Evolutionary conservation across 2,797 vertebrate genomes (phyloP).

Genomic region (Melanogrammus aeglefinus): DNA sequence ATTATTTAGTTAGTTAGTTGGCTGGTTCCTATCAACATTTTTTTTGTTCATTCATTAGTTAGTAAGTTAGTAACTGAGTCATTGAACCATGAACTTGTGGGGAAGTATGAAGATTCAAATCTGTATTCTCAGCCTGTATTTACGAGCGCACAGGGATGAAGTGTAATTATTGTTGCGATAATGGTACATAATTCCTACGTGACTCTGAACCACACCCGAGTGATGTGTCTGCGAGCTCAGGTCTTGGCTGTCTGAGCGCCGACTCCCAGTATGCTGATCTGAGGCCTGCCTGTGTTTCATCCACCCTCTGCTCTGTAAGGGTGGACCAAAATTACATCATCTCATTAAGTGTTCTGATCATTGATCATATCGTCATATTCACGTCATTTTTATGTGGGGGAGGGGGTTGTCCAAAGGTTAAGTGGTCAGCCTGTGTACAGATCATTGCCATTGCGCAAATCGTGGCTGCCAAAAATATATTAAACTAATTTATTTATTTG

Average conservation of each 20-base stretch:
- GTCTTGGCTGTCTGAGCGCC: constrained; percentile 16
- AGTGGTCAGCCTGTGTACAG: background rate
- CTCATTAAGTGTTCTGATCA: too few relatives aligned
- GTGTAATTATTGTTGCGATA: constrained; percentile 17
- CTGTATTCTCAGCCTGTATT: background rate
- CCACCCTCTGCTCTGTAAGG: background rate
- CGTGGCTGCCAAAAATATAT: background rate
- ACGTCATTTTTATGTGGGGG: background rate
- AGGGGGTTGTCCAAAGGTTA: background rate
- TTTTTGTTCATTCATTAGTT: background rate
- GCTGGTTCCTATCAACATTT: background rate
- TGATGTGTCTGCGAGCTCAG: constrained; percentile 25
- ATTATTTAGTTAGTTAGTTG: background rate
- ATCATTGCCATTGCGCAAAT: background rate
- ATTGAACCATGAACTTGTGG: background rate
- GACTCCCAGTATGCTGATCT: constrained; percentile 42
- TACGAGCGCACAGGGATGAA: constrained; percentile 9
- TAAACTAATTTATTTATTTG: background rate
- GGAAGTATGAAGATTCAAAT: background rate
- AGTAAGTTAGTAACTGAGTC: background rate
- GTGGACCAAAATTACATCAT: background rate
- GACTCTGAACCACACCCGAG: constrained; percentile 27
- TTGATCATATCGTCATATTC: background rate
- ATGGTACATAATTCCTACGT: constrained; percentile 14
- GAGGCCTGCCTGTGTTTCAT: constrained; percentile 22